phyloP scores from a whole-genome alignment of 2,113 vertebrate species.

The Zosterops lateralis region DNA sequence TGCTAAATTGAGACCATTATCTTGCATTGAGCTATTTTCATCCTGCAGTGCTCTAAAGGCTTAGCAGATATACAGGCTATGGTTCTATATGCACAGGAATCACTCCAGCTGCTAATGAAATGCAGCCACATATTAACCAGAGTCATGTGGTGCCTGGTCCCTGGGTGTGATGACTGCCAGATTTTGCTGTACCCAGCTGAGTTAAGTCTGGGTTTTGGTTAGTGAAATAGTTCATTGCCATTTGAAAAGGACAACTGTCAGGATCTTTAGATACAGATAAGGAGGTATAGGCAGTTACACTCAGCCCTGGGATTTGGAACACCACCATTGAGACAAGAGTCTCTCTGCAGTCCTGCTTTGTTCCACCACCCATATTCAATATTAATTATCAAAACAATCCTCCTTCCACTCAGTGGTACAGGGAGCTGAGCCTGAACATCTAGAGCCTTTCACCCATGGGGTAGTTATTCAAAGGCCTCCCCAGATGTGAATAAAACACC shows the following conservation, averaged over 20 bases:
- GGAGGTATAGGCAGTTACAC: neutral
- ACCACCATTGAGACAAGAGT: neutral
- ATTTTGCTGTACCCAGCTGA: neutral
- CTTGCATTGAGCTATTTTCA: slow-evolving; percentile 44
- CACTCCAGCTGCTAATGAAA: slow-evolving; percentile 41
- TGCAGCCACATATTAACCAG: slow-evolving; percentile 31
- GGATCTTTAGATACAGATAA: neutral
- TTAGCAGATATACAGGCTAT: slow-evolving; percentile 8
- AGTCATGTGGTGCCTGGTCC: neutral
- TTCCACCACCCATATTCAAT: neutral
- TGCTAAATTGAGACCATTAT: slow-evolving; percentile 48
- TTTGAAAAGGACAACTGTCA: neutral
- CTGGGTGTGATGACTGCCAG: neutral
- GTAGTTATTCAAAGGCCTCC: neutral
- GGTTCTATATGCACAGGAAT: slow-evolving; percentile 23
- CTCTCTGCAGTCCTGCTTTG: neutral
- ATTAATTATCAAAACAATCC: neutral
- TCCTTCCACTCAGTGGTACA: neutral
- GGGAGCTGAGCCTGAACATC: neutral
- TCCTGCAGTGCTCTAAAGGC: neutral
- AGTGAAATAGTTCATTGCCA: neutral
- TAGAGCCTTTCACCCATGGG: neutral
- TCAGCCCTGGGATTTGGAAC: neutral
- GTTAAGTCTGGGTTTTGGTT: neutral
- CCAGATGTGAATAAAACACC: neutral